A percentile compares a stretch with the other conserved stretches of the same genome.
Evolutionary conservation across 2,797 vertebrate genomes (phyloP).

Genomic region (Coregonus ussuriensis): DNA sequence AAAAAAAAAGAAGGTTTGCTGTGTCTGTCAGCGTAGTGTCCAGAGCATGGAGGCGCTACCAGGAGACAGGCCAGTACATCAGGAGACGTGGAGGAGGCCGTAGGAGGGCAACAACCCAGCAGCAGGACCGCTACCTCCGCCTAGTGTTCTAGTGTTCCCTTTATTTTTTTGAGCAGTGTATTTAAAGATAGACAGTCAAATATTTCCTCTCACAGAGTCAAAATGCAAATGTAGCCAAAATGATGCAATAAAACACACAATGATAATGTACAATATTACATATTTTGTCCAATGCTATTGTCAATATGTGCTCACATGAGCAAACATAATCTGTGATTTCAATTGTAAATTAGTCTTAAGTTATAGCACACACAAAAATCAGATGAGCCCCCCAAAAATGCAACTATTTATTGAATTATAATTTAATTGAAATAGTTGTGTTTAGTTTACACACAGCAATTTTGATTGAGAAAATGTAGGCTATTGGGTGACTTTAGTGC

Average conservation of each 20-base stretch:
- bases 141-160: too few species aligned
- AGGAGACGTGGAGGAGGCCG: too few species aligned
- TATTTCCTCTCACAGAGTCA: background rate
- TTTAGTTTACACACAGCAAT: conserved; percentile 28
- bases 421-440: background rate
- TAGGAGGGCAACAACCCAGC: too few species aligned
- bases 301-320: conserved; percentile 1
- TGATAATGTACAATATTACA: conserved; percentile 5
- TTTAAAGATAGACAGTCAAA: background rate
- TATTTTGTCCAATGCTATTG: conserved; percentile 1
- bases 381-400: too few species aligned
- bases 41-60: too few species aligned
- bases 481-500: conserved; percentile 25
- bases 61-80: too few species aligned
- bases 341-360: background rate
- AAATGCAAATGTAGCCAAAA: background rate
- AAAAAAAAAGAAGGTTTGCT: too few species aligned
- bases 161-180: background rate
- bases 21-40: too few species aligned
- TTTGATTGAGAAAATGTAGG: conserved; percentile 33
- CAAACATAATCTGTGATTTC: conserved; percentile 20
- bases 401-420: background rate
- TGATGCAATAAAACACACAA: too few species aligned
- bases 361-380: too few species aligned
- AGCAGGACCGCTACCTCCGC: too few species aligned